Evolutionary conservation across 1,140 invertebrate species (phyloP).

Genomic region (Meteorus sp.): DNA sequence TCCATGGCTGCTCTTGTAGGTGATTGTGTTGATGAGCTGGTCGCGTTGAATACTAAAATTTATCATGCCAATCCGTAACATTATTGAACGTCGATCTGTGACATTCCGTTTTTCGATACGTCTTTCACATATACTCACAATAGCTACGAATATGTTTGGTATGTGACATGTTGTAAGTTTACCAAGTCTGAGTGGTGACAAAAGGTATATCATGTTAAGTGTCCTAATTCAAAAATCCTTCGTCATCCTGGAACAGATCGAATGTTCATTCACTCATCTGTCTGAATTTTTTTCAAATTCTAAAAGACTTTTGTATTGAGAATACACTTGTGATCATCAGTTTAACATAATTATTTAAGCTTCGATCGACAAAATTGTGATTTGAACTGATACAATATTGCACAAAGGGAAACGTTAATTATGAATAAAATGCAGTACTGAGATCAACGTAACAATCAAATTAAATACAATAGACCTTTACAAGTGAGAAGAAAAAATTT

Average conservation of each 20-base stretch:
- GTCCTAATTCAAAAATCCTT: neutral
- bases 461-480: no score
- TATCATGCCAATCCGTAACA: neutral
- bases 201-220: constrained; percentile 48
- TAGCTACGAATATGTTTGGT: constrained; percentile 35
- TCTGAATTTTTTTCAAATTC: no score
- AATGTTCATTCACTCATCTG: no score
- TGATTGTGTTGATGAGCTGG: constrained; percentile 26
- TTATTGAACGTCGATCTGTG: constrained; percentile 17
- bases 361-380: no score
- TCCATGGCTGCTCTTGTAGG: constrained; percentile 27
- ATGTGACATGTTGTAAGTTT: constrained; percentile 35
- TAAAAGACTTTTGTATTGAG: no score
- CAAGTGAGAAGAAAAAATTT: no score
- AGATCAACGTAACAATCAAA: no score
- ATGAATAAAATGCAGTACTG: no score
- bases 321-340: no score
- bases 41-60: constrained; percentile 43
- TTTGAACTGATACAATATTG: no score
- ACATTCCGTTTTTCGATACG: constrained; percentile 6
- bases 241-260: constrained; percentile 19
- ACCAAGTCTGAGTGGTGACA: constrained; percentile 33
- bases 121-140: constrained; percentile 34
- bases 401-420: no score
- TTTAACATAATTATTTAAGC: no score